Conservation (phyloP, 2,888 invertebrate genomes). For the Sipha maydis region DNA sequence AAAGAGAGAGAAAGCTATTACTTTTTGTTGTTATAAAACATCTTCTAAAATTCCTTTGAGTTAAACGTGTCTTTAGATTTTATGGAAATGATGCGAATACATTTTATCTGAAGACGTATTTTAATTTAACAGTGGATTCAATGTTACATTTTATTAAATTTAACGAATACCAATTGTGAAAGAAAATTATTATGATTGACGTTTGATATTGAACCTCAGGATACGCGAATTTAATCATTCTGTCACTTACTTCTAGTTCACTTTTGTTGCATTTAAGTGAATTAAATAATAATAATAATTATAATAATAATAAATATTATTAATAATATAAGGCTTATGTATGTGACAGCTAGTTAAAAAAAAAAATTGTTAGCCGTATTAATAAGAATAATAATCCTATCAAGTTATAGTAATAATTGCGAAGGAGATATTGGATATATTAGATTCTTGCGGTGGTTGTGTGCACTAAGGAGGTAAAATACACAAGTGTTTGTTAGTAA, state of each 20-base stretch:
- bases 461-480: background rate
- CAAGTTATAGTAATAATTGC: background rate
- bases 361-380: background rate
- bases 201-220: background rate
- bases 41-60: slow-evolving; percentile 13
- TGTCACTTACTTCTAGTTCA: background rate
- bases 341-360: background rate
- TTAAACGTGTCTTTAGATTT: background rate
- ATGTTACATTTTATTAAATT: background rate
- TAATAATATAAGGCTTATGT: background rate
- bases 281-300: background rate
- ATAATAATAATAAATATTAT: background rate
- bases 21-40: background rate
- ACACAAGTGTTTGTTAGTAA: background rate
- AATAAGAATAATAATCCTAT: background rate
- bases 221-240: background rate
- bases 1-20: background rate
- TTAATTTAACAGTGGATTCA: background rate
- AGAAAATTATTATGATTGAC: background rate
- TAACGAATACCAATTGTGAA: background rate
- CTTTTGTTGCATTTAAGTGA: background rate
- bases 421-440: background rate
- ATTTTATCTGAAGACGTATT: background rate
- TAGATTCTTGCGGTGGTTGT: too few species aligned
- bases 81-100: background rate